Percentiles rank a stretch among this genome's conserved stretches.
These are phyloP conservation scores for Corythornis vintsioides DNA, from an alignment of 2,113 vertebrate species.

Conservation along the genomic window DNA sequence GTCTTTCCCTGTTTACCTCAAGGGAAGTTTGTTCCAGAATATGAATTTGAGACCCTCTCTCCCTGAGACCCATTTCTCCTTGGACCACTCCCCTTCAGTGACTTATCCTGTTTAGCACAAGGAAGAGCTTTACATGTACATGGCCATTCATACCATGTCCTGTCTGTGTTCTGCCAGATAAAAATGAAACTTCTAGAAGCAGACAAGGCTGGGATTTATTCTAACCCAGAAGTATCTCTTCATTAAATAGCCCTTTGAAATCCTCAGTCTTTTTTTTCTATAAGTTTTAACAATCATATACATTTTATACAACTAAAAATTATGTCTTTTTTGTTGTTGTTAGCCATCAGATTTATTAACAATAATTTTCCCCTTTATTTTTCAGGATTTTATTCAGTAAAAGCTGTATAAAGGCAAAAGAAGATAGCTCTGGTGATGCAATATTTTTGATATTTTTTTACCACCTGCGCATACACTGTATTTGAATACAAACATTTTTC, in stretches of 20 bases:
- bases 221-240: neutral
- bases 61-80: neutral
- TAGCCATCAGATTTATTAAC: neutral
- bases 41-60: neutral
- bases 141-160: neutral
- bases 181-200: neutral
- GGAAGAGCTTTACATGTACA: neutral
- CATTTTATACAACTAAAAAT: neutral
- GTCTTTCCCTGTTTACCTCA: neutral
- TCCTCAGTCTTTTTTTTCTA: neutral
- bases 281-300: neutral
- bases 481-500: slow-evolving; percentile 8
- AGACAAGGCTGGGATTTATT: neutral
- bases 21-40: neutral
- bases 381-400: neutral
- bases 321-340: neutral
- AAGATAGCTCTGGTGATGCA: neutral
- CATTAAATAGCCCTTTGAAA: neutral
- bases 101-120: neutral
- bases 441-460: neutral
- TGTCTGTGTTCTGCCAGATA: neutral
- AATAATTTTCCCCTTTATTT: neutral
- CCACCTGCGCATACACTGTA: neutral
- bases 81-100: neutral
- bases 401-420: neutral